Percentiles rank a stretch among this genome's conserved stretches.
These are phyloP conservation scores for Sanderia malayensis DNA, from an alignment of 30 jellyfish, hydroid and myxozoan species.

Conservation along the genomic window DNA sequence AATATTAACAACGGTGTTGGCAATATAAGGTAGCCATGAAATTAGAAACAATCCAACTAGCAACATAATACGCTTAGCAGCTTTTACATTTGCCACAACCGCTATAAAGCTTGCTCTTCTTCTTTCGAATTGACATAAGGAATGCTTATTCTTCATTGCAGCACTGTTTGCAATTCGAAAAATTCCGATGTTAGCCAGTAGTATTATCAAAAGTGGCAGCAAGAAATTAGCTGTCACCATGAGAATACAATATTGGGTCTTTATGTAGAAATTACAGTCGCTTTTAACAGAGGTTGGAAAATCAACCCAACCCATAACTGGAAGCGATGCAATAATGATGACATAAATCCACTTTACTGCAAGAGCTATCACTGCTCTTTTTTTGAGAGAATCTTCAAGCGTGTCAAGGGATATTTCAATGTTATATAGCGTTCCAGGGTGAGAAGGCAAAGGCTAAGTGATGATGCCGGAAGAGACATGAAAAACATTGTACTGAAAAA, in stretches of 20 bases:
- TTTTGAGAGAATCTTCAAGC: conserved; percentile 48
- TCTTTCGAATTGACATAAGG: conserved; percentile 38
- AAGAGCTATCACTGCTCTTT: conserved; percentile 44
- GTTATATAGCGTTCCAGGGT: conserved; percentile 84
- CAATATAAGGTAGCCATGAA: conserved; percentile 70
- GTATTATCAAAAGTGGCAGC: conserved; percentile 52
- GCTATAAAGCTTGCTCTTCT: conserved; percentile 63
- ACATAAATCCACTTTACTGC: conserved; percentile 70
- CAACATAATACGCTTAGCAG: conserved; percentile 75
- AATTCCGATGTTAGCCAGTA: conserved; percentile 63
- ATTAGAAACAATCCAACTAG: conserved; percentile 76
- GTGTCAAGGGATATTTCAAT: conserved; percentile 60
- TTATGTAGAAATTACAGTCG: conserved; percentile 46
- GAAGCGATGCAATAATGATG: conserved; percentile 52
- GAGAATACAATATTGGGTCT: conserved; percentile 35
- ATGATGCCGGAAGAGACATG: conserved; percentile 88
- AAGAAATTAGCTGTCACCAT: conserved; percentile 73
- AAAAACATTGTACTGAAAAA: conserved; percentile 62
- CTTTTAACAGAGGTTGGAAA: conserved; percentile 20
- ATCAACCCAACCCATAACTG: conserved; percentile 67
- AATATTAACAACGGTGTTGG: conserved; percentile 53
- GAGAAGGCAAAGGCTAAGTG: conserved; percentile 58
- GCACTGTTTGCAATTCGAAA: conserved; percentile 71
- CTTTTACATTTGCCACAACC: conserved; percentile 73
- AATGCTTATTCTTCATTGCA: conserved; percentile 52